phyloP scores from a whole-genome alignment of 2,797 vertebrate species.

The Lacerta viridis region DNA sequence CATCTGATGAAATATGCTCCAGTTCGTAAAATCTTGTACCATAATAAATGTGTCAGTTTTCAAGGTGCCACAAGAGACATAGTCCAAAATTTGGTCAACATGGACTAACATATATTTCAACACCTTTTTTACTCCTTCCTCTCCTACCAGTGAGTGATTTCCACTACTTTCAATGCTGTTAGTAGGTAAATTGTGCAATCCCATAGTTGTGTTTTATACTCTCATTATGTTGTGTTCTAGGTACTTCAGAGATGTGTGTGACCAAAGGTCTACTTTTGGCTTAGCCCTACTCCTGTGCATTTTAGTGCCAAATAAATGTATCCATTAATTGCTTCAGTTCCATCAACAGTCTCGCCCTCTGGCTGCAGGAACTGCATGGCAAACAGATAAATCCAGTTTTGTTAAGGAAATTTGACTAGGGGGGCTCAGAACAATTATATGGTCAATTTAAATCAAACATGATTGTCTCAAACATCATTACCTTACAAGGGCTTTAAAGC shows the following conservation, averaged over 20 bases:
- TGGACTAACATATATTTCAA: neutral
- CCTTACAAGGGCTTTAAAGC: constrained; percentile 56
- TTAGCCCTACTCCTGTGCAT: neutral
- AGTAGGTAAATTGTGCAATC: neutral
- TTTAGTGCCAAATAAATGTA: neutral
- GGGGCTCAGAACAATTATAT: constrained; percentile 39
- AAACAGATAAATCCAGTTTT: constrained; percentile 43
- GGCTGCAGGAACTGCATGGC: constrained; percentile 38
- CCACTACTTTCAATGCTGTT: neutral
- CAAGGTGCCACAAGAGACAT: neutral
- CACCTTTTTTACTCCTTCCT: neutral
- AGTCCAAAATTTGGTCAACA: neutral
- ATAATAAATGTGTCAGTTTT: neutral
- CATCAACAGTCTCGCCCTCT: neutral
- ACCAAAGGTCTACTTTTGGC: neutral
- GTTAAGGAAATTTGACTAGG: constrained; percentile 43
- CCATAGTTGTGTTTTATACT: neutral
- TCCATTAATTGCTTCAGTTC: constrained; percentile 2
- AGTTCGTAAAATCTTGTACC: neutral
- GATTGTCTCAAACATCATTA: constrained; percentile 59
- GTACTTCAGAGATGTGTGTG: neutral
- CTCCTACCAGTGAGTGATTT: neutral
- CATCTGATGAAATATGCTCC: neutral
- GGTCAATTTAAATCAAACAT: constrained; percentile 45
- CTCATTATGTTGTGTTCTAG: accelerated